phyloP scores from a whole-genome alignment of 1,140 invertebrate genomes.

The Hycleus phaleratus region DNA sequence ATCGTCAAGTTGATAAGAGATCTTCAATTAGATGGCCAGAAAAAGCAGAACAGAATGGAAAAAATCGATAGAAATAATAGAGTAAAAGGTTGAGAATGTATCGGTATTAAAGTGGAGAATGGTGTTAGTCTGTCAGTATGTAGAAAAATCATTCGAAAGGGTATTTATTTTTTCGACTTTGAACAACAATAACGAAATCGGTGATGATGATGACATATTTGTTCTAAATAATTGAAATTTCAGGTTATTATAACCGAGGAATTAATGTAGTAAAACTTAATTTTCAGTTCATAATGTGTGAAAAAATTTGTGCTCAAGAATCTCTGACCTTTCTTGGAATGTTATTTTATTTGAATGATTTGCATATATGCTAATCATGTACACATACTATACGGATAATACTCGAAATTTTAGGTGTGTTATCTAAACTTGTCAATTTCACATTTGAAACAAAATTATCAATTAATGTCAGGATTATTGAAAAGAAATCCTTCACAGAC shows the following conservation, averaged over 20 bases:
- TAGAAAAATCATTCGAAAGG: slow-evolving; percentile 15
- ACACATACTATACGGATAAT: no score
- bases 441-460: neutral
- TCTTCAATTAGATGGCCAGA: no score
- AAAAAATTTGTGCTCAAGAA: no score
- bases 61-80: neutral
- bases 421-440: no score
- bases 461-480: neutral
- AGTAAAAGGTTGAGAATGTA: slow-evolving; percentile 9
- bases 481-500: neutral
- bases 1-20: no score
- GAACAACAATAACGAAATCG: neutral
- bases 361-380: no score
- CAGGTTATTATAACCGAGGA: neutral
- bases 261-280: neutral
- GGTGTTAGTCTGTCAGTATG: slow-evolving; percentile 16
- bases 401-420: no score
- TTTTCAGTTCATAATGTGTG: neutral
- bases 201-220: neutral
- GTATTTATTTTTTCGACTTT: neutral
- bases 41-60: no score
- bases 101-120: slow-evolving; percentile 8
- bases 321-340: no score
- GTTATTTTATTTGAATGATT: no score
- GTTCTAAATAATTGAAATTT: neutral